Base-by-base conservation (phyloP, 2,113 vertebrate genomes). In the Crotophaga sulcirostris region DNA sequence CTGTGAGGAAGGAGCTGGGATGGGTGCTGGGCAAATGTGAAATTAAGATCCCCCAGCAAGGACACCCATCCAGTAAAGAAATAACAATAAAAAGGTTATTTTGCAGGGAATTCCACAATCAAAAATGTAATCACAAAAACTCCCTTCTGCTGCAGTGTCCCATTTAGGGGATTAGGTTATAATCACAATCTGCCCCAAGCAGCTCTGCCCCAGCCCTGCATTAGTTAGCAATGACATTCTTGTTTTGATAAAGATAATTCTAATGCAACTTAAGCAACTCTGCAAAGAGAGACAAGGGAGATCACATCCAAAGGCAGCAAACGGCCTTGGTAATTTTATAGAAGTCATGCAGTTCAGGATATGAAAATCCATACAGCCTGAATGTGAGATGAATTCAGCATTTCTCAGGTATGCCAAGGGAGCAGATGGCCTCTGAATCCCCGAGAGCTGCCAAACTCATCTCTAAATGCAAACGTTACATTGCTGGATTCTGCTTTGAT, bases 141-240 rank as follows among this genome's bases (percentile, higher is more conserved):
- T 80, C 59, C 75, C 77, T 93, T 63, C 79, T 93, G 87, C 80
- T 94, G 81, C 82, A 88, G 78, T 76, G 87, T 70, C 96, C 94
- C 93, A 95, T 73, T 96, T 89, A 91, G 83, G 73, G 83, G 80
- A 94, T 96, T 95, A 95, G 94, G 84, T n/a, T 31, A 77, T 94
- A 96, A 95, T 95, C 84, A 47, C 68, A 95, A 83, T 96, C 95
- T 96, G 95, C 62, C 93, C 90, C 87, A n/a, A 92, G 69, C 70
- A 84, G 54, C 78, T 85, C 83, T 84, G 52, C 36, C 88, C 56
- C 54, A 73, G 77, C 73, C 24, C 42, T 45, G 74, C 16, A 11
- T 10, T 11, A 56, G 38, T 34, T 24, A 58, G 52, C 86, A 91
- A 84, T 49, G 2, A 81, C 70, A 68, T 54, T 59, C 68, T 29